Base-by-base conservation (phyloP, 2,888 invertebrate species). In the Timema podura region DNA sequence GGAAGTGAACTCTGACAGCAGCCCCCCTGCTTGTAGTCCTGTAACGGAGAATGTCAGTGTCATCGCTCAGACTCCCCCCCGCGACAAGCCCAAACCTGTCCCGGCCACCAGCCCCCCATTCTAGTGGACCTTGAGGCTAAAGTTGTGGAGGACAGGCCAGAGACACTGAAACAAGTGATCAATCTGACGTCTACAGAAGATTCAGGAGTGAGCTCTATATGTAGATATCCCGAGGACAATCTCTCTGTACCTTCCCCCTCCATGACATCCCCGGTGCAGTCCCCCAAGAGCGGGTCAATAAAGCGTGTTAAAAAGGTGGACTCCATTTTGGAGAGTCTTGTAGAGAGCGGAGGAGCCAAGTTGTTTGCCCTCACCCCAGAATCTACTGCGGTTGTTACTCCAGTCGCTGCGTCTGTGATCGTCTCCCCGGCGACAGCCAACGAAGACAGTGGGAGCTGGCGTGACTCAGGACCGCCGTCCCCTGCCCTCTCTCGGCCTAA, bases 251-350 rank as follows among this genome's bases (percentile, higher is more conserved):
- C 67, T 16, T 57, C 68, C n/a, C 65, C 70, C 48, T 67, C 71
- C 8, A 30, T 68, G 7, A 65, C 54, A 30, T 70, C 73, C 11
- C 73, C 73, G 15, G 72, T 69, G 13, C 68, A 66, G 5, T 69
- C 69, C 54, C 72, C 71, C 16, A 74, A 73, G 64, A 70, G 70
- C 30, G 70, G 70, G 8, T 49, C 65, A 48, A n/a, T 73, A 30
- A 74, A 74, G 64, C 68, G 73, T 11, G 67, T 64, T 2, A 74
- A 72, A 61, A 74, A 74, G 57, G 82, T 83, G 64, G 83, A 83
- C 75, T 82, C 82, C 3, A 81, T 83, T 46, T 77, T 83, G 73
- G 83, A 83, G 80, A 81, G 76, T 80, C 81, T 61, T 73, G 74
- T 74, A 61, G 74, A 74, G 64, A 70, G 72, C 70, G 73, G 73